phyloP scores from a whole-genome alignment of 2,888 invertebrate species.

The Philopedon plagiatum region DNA sequence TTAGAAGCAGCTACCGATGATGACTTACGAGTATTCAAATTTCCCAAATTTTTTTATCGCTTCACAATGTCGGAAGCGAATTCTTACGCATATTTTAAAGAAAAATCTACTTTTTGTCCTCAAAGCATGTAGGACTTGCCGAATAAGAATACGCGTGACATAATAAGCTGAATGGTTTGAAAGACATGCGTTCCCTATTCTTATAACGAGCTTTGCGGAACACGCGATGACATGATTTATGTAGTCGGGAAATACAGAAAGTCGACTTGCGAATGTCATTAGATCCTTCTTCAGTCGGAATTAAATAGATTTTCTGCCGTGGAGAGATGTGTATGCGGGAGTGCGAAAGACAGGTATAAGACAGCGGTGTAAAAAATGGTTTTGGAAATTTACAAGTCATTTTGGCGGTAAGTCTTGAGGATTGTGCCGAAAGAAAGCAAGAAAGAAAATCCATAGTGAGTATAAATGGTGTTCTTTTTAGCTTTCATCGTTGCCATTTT shows the following conservation, averaged over 20 bases:
- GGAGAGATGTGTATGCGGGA: background rate
- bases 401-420: background rate
- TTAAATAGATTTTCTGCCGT: conserved; percentile 16
- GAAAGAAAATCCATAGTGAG: no score
- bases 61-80: no score
- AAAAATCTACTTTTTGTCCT: background rate
- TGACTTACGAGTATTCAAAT: no score
- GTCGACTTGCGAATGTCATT: conserved; percentile 23
- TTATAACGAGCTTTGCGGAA: conserved; percentile 2
- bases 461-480: no score
- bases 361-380: conserved; percentile 1
- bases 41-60: no score
- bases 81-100: no score
- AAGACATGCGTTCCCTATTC: conserved; percentile 11
- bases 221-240: conserved; percentile 24
- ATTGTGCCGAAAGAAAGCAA: background rate
- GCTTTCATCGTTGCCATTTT: no score
- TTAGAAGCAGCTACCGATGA: no score
- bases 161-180: conserved; percentile 11
- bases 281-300: conserved; percentile 11
- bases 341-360: conserved; percentile 21
- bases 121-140: background rate
- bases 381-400: conserved; percentile 18
- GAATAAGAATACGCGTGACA: conserved; percentile 6
- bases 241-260: conserved; percentile 19